These are phyloP conservation scores for Mythimna impura DNA, from an alignment of 2,888 invertebrate species.

Conservation along the genomic window DNA sequence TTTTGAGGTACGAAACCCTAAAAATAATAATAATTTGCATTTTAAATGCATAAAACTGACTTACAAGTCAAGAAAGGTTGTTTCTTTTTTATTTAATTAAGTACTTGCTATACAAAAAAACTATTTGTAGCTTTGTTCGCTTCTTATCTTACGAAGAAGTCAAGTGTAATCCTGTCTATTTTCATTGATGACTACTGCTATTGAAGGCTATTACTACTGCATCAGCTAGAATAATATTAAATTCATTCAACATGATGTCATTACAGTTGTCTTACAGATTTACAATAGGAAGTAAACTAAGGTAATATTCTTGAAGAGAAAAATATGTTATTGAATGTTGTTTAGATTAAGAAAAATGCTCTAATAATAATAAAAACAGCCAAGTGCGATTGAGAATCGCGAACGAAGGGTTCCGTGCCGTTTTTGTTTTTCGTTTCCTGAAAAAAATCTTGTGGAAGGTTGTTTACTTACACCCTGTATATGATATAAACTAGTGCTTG, in stretches of 20 bases:
- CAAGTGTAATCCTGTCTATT: constrained; percentile 27
- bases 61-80: no score
- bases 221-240: background rate
- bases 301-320: background rate
- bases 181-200: constrained; percentile 19
- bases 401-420: no score
- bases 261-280: background rate
- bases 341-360: background rate
- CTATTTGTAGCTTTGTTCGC: background rate
- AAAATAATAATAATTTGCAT: no score
- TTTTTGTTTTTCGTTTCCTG: no score
- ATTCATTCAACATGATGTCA: constrained; percentile 20
- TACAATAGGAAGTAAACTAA: background rate
- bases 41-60: no score
- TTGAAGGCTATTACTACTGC: background rate
- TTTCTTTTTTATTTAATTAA: background rate
- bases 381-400: no score
- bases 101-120: background rate
- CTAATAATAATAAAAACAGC: no score
- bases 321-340: background rate
- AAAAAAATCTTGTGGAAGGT: no score
- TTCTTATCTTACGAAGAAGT: background rate
- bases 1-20: no score
- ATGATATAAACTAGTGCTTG: no score
- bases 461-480: no score